A percentile compares a stretch with the other conserved stretches of the same genome.
phyloP scores from a whole-genome alignment of 2,888 invertebrate species.

The Sesamia inferens region DNA sequence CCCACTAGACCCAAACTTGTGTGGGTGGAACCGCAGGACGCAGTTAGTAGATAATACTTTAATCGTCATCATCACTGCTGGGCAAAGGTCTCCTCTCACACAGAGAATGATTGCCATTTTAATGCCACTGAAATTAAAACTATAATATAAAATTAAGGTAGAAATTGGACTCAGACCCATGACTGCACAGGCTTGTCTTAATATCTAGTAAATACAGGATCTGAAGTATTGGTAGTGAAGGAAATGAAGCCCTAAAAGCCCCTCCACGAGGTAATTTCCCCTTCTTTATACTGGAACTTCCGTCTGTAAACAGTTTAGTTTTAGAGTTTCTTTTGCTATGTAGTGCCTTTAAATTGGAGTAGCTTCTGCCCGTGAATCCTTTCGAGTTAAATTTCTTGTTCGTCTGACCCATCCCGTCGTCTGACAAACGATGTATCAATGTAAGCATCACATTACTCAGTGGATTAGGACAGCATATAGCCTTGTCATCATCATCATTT shows the following conservation, averaged over 20 bases:
- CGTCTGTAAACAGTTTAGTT: constrained; percentile 1
- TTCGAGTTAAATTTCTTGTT: too few relatives aligned
- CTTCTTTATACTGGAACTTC: constrained; percentile 7
- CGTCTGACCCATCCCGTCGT: not conserved
- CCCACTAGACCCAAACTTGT: too few relatives aligned
- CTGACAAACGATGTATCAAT: not conserved
- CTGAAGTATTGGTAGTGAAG: not conserved
- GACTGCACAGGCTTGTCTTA: not conserved
- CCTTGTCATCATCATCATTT: not conserved
- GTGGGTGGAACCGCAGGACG: too few relatives aligned
- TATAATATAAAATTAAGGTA: too few relatives aligned
- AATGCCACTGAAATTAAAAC: too few relatives aligned
- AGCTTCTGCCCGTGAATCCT: too few relatives aligned
- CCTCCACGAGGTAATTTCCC: constrained; percentile 16
- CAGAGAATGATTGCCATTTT: too few relatives aligned
- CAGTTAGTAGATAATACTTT: too few relatives aligned
- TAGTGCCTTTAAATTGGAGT: not conserved
- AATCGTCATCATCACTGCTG: too few relatives aligned
- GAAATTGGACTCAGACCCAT: not conserved
- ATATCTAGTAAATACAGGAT: constrained; percentile 14
- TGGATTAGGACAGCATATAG: too few relatives aligned
- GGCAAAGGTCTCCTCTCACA: too few relatives aligned
- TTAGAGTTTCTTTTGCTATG: not conserved
- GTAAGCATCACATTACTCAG: not conserved
- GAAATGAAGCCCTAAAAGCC: constrained; percentile 1